Base-by-base conservation (phyloP, 1,140 invertebrate genomes). In the Bombus fervidus region DNA sequence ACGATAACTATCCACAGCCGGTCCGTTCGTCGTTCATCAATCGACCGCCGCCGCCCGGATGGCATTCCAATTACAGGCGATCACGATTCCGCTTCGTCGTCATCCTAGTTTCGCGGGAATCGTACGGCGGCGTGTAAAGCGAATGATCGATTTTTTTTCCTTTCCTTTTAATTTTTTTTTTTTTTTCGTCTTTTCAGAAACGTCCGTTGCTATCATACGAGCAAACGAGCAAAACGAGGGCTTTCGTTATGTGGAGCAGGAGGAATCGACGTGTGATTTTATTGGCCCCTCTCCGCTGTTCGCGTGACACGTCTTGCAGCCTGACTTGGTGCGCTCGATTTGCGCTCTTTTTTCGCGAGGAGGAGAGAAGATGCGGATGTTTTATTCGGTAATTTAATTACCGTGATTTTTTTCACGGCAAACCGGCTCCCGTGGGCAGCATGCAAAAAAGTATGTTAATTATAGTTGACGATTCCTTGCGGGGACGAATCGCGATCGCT, bases 321-420 rank as follows among this genome's bases (percentile, higher is more conserved):
- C 53, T 13, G 53, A 39, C 64, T 47, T 47, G 18, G 8, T 13
- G 53, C 1, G 10, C 34, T 75, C 31, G 59, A 75, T 64, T 66
- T 64, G 47, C 64, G 37, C 64, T 84, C 82, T 43, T 83, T 69
- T 47, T 64, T 34, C 59, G 3, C 18, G 39, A 15, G 5, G 6
- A 12, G 18, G 28, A n/a, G 39, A 53, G 62, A 69, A 75, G 82
- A 84, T 59, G 47, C 66, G 75, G 82, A 84, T 84, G 75, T 84
- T 84, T 79, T 79, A 66, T 84, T 84, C 53, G 66, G 76, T 84
- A 84, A 84, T 84, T 84, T 84, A 84, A 84, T 84, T 84, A 84
- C 75, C 53, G 39, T 13, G 82, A 78, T 78, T 72, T 43, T 43
- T 43, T 73, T 73, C 74, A 25, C 47, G 37, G 41, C 71, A 37